Percentiles rank a stretch among this genome's conserved stretches.
These are phyloP conservation scores for Tipula helvola DNA, from an alignment of 2,888 invertebrate species.

Conservation along the genomic window DNA sequence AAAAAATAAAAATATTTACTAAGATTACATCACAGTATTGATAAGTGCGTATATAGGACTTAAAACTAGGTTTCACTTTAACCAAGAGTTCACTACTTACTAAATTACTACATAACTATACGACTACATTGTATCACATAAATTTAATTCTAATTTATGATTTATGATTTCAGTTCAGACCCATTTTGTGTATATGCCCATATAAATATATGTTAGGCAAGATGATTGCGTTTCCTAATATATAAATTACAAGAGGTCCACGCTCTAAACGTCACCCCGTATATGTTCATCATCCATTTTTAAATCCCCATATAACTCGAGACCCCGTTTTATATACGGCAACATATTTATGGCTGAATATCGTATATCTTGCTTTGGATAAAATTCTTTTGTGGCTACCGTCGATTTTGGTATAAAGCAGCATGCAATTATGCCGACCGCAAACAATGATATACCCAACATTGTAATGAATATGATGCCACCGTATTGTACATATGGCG, in stretches of 20 bases:
- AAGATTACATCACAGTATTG: neutral
- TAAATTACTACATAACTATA: neutral
- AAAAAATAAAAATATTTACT: neutral
- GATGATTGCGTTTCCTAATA: neutral
- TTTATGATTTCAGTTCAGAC: neutral
- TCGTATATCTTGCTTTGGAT: slow-evolving; percentile 16
- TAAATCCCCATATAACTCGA: slow-evolving; percentile 14
- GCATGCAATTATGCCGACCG: slow-evolving; percentile 25
- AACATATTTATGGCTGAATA: slow-evolving; percentile 21
- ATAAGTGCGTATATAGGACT: neutral
- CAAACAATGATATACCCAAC: slow-evolving; percentile 37
- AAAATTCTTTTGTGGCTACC: slow-evolving; percentile 14
- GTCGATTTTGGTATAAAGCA: slow-evolving; percentile 22
- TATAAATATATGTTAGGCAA: neutral
- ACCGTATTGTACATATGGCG: slow-evolving; percentile 36
- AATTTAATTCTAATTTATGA: neutral
- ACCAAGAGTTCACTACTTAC: neutral
- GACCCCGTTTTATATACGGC: slow-evolving; percentile 18
- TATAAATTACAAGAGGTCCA: neutral
- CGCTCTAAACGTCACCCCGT: neutral
- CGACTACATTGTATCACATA: neutral
- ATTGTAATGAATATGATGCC: slow-evolving; percentile 16
- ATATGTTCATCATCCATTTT: neutral
- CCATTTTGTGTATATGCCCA: neutral
- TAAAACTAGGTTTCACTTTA: neutral